Conservation (phyloP, 2,113 vertebrate genomes). For the Mustelus asterias region DNA sequence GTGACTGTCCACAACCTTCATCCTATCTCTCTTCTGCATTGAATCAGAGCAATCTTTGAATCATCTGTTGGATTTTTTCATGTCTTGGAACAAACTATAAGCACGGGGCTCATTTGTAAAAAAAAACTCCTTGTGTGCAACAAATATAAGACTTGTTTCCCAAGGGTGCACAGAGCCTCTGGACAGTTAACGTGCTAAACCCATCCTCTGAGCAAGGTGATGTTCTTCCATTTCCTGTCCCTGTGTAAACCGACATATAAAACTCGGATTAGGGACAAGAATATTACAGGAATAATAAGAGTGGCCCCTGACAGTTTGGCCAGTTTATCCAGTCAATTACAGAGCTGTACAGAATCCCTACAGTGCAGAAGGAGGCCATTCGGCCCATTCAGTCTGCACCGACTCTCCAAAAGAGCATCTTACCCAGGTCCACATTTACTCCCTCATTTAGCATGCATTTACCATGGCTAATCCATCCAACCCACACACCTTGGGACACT, state of each 20-base stretch:
- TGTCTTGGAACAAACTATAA: not conserved
- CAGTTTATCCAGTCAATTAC: not conserved
- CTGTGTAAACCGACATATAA: not conserved
- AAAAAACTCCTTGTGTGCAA: not conserved
- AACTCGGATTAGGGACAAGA: not conserved
- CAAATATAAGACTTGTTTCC: not conserved
- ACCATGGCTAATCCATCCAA: too few species aligned
- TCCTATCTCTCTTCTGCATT: not conserved
- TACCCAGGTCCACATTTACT: too few species aligned
- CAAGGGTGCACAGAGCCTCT: not conserved
- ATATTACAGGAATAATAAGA: not conserved
- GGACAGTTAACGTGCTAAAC: not conserved
- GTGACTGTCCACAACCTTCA: not conserved
- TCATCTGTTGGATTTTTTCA: not conserved
- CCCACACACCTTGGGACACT: too few species aligned
- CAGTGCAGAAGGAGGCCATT: too few species aligned
- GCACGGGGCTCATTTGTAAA: not conserved
- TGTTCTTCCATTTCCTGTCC: conserved; percentile 37
- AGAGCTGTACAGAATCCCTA: not conserved
- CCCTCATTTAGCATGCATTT: too few species aligned
- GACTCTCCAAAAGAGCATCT: too few species aligned
- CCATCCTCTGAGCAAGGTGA: not conserved
- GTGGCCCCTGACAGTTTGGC: not conserved
- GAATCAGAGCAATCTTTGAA: not conserved
- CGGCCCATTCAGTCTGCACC: too few species aligned